These are phyloP conservation scores for Styela clava DNA, from an alignment of 23 tunicate species.

Conservation along the genomic window DNA sequence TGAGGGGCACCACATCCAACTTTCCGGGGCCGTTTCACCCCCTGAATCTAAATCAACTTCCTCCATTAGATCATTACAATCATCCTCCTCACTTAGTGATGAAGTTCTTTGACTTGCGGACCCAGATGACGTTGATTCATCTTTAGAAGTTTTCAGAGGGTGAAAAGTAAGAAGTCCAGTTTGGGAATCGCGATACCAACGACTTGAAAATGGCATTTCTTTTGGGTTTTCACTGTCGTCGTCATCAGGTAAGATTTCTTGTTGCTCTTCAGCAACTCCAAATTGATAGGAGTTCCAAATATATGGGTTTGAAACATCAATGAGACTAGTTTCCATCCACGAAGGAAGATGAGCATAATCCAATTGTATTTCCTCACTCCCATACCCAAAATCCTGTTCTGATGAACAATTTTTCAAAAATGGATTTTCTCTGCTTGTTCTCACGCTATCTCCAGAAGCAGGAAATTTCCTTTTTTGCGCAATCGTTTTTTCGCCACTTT, in stretches of 20 bases:
- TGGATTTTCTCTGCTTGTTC: neutral
- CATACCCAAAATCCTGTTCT: neutral
- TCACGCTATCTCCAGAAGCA: neutral
- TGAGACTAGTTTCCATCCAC: conserved; percentile 22
- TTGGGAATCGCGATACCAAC: conserved; percentile 87
- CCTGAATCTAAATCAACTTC: neutral
- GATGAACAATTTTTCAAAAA: neutral
- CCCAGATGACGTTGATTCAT: conserved; percentile 8
- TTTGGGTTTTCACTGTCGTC: neutral
- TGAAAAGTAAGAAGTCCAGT: conserved; percentile 78
- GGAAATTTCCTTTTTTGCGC: neutral
- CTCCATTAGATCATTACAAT: neutral
- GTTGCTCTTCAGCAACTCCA: too few species aligned
- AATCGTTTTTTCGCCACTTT: neutral
- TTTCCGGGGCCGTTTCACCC: conserved; percentile 30
- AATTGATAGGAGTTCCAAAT: neutral
- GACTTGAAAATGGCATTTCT: conserved; percentile 32
- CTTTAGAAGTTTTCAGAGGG: conserved; percentile 58
- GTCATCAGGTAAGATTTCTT: neutral
- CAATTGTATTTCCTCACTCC: neutral
- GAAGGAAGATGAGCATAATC: conserved; percentile 34
- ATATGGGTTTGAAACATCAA: conserved; percentile 6
- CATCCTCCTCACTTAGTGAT: neutral
- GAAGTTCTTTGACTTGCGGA: neutral
- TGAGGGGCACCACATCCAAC: conserved; percentile 88